Evolutionary conservation across 37 sponge, comb jelly and placozoan species (phyloP), one percentile per base, ranked within the genome.

Genomic region (Corticium candelabrum): DNA sequence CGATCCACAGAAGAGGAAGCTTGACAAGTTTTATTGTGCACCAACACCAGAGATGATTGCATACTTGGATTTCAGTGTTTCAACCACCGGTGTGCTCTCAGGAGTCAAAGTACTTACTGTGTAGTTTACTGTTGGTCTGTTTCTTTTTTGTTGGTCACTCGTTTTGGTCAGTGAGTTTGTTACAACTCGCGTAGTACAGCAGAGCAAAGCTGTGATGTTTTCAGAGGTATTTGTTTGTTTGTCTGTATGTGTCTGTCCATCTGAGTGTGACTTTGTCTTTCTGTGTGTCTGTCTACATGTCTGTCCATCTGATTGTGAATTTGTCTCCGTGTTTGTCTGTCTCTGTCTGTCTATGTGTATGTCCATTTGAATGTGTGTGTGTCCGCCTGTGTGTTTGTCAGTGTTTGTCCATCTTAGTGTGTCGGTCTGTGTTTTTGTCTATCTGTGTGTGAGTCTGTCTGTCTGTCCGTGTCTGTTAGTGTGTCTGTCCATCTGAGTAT

Each of bases 31-130:
- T 2, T 94, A 97, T 79, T 79, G 82, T 15, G 78, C 89, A 0
- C 98, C 94, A 32, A 91, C 98, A 0, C 37, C 98, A 11, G 94
- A 97, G 68, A 78, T 94, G 76, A 89, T 94, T 11, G 91, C 98
- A 0, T 97, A 97, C 80, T 81, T 97, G 3, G 98, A 97, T 84
- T 97, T 93, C 71, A 85, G 85, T 79, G 95, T 97, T 35, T 89
- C 92, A 41, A 88, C 92, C 34, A 97, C 93, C 11, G 98, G 98
- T 31, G 84, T 97, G 33, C 86, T 97, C 4, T 85, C 92, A 36
- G 98, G 98, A 41, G 89, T 93, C 37, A 96, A 96, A 89, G 94
- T 96, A 76, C 30, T 50, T 29, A 31, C 21, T 2, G 37, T 57
- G 30, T 30, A 21, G 35, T 75, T 40, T 2, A 35, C 32, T 1